These are phyloP conservation scores for Eumaeus atala DNA, from an alignment of 1,140 invertebrate species.

Conservation along the genomic window DNA sequence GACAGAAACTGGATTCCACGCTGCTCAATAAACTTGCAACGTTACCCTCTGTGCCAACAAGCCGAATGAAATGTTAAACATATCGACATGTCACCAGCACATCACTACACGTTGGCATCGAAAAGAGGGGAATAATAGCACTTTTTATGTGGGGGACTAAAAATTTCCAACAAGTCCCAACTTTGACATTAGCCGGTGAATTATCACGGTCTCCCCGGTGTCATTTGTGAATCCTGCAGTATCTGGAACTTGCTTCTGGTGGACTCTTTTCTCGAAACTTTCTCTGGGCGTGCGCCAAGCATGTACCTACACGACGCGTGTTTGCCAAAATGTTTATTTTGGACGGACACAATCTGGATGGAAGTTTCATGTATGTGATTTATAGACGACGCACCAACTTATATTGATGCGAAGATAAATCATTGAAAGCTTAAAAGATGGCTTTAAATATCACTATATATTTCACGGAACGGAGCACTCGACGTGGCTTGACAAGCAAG, in stretches of 20 bases:
- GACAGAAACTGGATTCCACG: no score
- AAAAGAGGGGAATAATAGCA: constrained; percentile 38
- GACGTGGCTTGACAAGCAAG: no score
- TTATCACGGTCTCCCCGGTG: constrained; percentile 63
- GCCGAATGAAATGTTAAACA: constrained; percentile 2
- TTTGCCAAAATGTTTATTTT: constrained; percentile 37
- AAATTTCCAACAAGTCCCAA: constrained; percentile 60
- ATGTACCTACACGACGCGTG: constrained; percentile 24
- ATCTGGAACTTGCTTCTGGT: constrained; percentile 36
- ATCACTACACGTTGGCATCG: constrained; percentile 16
- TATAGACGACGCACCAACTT: no score
- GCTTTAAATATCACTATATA: no score
- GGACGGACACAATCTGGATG: constrained; percentile 17
- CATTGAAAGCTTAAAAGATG: no score
- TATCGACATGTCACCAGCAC: constrained; percentile 7
- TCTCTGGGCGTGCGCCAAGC: constrained; percentile 29
- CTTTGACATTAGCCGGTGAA: constrained; percentile 64
- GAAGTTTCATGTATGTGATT: background rate
- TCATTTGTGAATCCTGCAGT: constrained; percentile 67
- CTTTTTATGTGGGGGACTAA: constrained; percentile 48
- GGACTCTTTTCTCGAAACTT: constrained; percentile 35
- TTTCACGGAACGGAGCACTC: no score
- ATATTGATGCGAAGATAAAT: no score
- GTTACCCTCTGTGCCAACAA: no score
- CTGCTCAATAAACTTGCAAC: no score